Base-by-base conservation (phyloP, 2,797 vertebrate genomes). In the Syncerus caffer region DNA sequence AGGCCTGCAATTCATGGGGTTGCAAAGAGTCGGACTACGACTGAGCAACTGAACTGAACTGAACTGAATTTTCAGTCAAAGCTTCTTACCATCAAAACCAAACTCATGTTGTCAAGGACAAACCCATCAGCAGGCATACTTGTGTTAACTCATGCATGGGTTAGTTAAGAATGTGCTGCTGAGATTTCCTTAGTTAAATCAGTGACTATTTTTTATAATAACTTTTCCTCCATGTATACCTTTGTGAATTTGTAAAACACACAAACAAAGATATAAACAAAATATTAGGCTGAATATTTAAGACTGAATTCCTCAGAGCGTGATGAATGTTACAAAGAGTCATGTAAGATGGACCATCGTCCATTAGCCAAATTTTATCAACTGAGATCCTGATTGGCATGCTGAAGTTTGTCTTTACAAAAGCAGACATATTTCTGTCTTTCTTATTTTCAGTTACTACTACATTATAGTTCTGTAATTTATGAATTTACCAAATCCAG, bases 11-110 rank as follows among this genome's bases (percentile, higher is more conserved):
- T 62, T 62, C 60, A 62, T 31, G 60, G 29, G 14, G 29, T 62
- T 1, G 29, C 29, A 62, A 15, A 31, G 60, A 62, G 29, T 31
- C 1, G 14, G 60, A 62, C 60, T n/a, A 62, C 3, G 29, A 62
- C 29, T 62, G 60, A 31, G 60, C 0, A 62, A 62, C 60, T 62
- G 50, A 90, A 91, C 47, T 50, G 47, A 50, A 51, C 50, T 51
- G 29, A 62, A 62, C 60, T 62, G 60, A 90, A 92, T 93, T 98
- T 97, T 19, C 29, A 96, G 4, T 82, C 14, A 93, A 90, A 90
- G 19, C 4, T 80, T 90, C 82, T 98, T 89, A 83, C 5, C 89
- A 13, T 14, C 31, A 96, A 31, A 34, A 38, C 17, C 87, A 83
- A 47, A 10, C 5, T 67, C 55, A 60, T 23, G 23, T 64, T 82